Base-by-base conservation (phyloP, 2,113 vertebrate genomes). In the Corapipo altera region DNA sequence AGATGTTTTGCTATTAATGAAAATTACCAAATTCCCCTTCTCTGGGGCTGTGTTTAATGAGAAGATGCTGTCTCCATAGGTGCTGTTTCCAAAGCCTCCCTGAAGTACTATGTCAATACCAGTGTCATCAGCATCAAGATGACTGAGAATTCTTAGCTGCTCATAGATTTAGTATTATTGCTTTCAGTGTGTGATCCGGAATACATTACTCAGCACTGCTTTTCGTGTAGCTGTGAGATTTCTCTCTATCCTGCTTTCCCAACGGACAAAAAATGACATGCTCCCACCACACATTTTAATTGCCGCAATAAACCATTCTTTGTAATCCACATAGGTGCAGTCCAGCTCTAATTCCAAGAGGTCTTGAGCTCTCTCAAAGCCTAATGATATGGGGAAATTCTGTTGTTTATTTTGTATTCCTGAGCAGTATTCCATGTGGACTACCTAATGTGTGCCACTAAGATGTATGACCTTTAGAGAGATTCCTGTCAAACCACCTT, bases 101-200 rank as follows among this genome's bases (percentile, higher is more conserved):
- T 83, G 67, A 85, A 52, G 12, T 82, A 32, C 24, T 32, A 6
- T 16, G 33, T 66, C 88, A 85, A 62, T 49, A 61, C 11, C 55
- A 33, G 26, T 65, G 22, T 33, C 54, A 66, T 58, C 55, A 88
- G 21, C n/a, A 43, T 22, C 3, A 9, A 55, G 24, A 30, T 28
- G 70, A 71, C 23, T 37, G 37, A 74, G 24, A 86, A 88, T 76
- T 83, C 74, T 51, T 55, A 71, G 19, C 33, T 85, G 55, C 35
- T 71, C 26, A 19, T 16, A 58, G 54, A 89, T 91, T 89, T 78
- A 88, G n/a, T 88, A 44, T 59, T 87, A 67, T 55, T 83, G 20
- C n/a, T 39, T 70, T 35, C 88, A 70, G 35, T 15, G 49, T 85
- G 85, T 91, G 91, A 93, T 73, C 78, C 85, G 58, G 85, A 96